These are phyloP conservation scores for Macrotis lagotis DNA, from an alignment of 2,113 vertebrate genomes.

Conservation along the genomic window DNA sequence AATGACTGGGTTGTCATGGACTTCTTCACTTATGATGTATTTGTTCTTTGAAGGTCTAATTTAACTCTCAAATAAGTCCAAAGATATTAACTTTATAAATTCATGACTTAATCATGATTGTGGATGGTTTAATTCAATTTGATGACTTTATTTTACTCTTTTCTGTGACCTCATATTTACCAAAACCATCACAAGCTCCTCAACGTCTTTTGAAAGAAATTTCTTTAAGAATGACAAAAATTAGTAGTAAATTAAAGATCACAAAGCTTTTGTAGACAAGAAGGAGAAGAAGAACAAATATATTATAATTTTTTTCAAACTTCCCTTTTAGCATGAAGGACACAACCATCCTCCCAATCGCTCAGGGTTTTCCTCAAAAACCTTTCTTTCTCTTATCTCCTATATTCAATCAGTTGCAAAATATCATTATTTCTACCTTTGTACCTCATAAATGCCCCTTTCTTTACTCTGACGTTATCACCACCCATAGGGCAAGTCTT, in stretches of 20 bases:
- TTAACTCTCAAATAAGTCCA: conserved; percentile 48
- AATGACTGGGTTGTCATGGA: conserved; percentile 11
- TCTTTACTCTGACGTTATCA: neutral
- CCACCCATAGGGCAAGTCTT: neutral
- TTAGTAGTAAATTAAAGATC: neutral
- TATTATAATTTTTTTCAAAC: neutral
- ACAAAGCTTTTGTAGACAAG: neutral
- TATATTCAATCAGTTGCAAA: neutral
- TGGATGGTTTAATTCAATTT: neutral
- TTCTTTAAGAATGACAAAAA: neutral
- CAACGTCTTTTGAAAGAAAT: neutral
- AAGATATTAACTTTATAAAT: conserved; percentile 51
- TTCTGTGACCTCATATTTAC: neutral
- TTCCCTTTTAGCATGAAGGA: neutral
- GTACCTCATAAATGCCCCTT: neutral
- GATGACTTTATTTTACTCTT: neutral
- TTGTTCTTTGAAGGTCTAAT: conserved; percentile 44
- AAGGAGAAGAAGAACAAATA: neutral
- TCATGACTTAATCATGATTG: conserved; percentile 13
- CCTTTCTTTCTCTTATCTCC: neutral
- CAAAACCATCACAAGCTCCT: neutral
- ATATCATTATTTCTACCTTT: neutral
- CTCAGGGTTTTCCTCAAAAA: neutral
- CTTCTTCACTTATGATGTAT: conserved; percentile 20
- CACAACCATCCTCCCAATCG: neutral